Base-by-base conservation (phyloP, 1,140 invertebrate genomes). In the Ceratina calcarata region DNA sequence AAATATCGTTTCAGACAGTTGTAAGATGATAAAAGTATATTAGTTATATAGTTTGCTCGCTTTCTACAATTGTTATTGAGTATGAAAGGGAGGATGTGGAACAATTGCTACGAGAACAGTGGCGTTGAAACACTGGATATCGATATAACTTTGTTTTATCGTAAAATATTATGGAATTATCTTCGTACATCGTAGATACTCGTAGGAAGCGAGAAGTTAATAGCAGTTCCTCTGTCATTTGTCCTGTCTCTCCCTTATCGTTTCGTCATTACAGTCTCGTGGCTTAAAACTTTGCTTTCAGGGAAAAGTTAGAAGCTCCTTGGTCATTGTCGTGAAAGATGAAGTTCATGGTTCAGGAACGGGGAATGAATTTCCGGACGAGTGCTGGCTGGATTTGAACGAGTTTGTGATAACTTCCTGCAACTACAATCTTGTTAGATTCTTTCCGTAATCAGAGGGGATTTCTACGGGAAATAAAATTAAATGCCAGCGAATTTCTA, bases 231-330 rank as follows among this genome's bases (percentile, higher is more conserved):
- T 82, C 27, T 61, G 60, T 55, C 49, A 27, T 37, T 27, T 57
- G 55, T 74, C 85, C 73, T 75, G 58, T 74, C 70, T 45, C 64
- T 45, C 61, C 71, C 88, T 90, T 90, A 90, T 88, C 89, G 88
- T 86, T 83, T 79, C 78, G 83, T 87, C 86, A 87, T 89, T 90
- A 88, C 82, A 88, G 86, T 88, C 85, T 84, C 53, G 80, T 68
- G 77, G 86, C 86, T 87, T 82, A 80, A 80, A 87, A 86, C 86
- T 90, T 89, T 82, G 62, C 81, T 80, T 78, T 64, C 65, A 45
- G 72, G 61, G 12, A 73, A 82, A 69, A 68, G 72, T 78, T 70
- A 53, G 45, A 51, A 24, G 68, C 20, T 68, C 78, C 72, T 57
- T 53, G 81, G 60, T 72, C 82, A 70, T 83, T 71, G 75, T 57